Base-by-base conservation (phyloP, 2,888 invertebrate genomes). In the Stratiomys singularior region DNA sequence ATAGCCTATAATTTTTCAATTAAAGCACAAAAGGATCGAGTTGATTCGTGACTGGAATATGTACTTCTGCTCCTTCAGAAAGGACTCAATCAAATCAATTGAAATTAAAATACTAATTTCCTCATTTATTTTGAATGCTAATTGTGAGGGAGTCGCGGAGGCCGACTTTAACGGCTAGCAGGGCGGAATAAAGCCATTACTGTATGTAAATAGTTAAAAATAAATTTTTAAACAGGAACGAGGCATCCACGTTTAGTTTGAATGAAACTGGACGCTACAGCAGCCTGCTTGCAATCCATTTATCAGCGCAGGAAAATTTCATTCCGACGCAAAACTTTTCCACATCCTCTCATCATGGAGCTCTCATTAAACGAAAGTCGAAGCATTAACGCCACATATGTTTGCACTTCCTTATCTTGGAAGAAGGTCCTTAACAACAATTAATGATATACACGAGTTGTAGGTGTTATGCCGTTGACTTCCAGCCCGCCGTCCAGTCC, bases 1-100 rank as follows among this genome's bases (percentile, higher is more conserved):
- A 78, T 78, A 64, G 25, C 37, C 66, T 56, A 67, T 64, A 78
- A 78, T 67, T 78, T 66, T 66, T 37, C 76, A 37, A 72, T 72
- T 72, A 72, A 27, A 9, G 56, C 28, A 56, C 71, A 56, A 25
- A 71, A 71, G 71, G 71, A 21, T 72, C 56, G 46, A 27, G 21
- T 44, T 11, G 1, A 15, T 64, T 60, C 30, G 27, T 30, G 64
- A 64, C 15, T 11, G 64, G 9, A 28, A 66, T 2, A 66, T 66
- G 28, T 15, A 28, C 27, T 66, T 4, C 25, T 63, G 7, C 13
- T 27, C 3, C 27, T 3, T 4, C 7, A 23, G 23, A 60, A 5
- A 1, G 13, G 25, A 23, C 1, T 60, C 25, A 9, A 60, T 25
- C 11, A 60, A 23, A 60, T 5, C 23, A 25, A 11, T 60, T 60